These are phyloP conservation scores for Hippocampus comes DNA, from an alignment of 2,113 vertebrate genomes.

Conservation along the genomic window DNA sequence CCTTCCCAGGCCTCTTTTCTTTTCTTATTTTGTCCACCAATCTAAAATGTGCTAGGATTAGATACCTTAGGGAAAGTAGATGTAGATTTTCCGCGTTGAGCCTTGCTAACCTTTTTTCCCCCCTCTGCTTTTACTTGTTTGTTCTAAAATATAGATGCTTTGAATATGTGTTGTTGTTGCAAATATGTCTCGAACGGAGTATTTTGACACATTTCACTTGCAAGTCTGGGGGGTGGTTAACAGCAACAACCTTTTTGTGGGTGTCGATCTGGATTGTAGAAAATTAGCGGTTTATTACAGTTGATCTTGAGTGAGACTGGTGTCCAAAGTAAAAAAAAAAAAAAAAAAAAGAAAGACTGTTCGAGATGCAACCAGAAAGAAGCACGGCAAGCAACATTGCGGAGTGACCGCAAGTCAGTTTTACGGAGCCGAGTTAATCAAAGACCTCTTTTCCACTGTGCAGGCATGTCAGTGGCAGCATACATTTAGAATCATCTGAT, in stretches of 20 bases:
- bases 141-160: not conserved
- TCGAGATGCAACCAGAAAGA: too few species aligned
- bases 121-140: not conserved
- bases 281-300: not conserved
- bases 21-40: slow-evolving; percentile 10
- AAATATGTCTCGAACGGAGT: not conserved
- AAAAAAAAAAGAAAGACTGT: too few species aligned
- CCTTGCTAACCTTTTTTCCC: not conserved
- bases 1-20: slow-evolving; percentile 34
- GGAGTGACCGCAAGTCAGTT: not conserved
- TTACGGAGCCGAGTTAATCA: not conserved
- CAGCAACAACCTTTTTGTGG: not conserved
- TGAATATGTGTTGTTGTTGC: not conserved
- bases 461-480: not conserved
- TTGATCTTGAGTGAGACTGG: not conserved
- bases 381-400: too few species aligned
- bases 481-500: not conserved
- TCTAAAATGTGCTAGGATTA: slow-evolving; percentile 3
- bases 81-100: not conserved
- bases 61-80: not conserved
- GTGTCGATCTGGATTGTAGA: not conserved
- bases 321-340: not conserved
- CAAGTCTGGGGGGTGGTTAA: not conserved
- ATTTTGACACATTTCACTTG: not conserved
- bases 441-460: not conserved